Conservation (phyloP, 2,888 invertebrate genomes). For the Danaus chrysippus region DNA sequence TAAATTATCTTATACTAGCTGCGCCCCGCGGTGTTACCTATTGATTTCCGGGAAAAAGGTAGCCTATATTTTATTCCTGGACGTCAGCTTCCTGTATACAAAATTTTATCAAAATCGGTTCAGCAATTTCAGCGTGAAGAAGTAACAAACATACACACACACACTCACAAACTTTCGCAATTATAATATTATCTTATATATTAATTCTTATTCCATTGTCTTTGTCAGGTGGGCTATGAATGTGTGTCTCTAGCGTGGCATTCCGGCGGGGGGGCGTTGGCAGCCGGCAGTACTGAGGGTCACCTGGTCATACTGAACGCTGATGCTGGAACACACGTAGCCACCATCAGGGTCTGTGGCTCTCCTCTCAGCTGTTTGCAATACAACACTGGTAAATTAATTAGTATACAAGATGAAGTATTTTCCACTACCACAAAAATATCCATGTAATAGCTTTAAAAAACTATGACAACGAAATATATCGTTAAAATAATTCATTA, state of each 20-base stretch:
- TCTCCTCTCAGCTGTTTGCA: constrained; percentile 92
- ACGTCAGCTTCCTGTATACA: no score
- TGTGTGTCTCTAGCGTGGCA: constrained; percentile 93
- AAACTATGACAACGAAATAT: no score
- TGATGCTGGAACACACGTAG: constrained; percentile 90
- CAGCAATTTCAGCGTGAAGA: no score
- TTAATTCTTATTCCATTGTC: not conserved
- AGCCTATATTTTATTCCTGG: no score
- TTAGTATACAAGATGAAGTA: no score
- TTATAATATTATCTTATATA: not conserved
- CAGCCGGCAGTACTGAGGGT: constrained; percentile 94
- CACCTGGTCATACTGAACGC: constrained; percentile 92
- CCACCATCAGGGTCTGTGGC: constrained; percentile 91
- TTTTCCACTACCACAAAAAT: not conserved
- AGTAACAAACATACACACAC: no score
- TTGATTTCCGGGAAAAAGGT: no score
- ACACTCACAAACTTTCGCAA: no score
- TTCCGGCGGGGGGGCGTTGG: constrained; percentile 91
- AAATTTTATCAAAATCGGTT: no score
- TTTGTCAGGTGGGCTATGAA: constrained; percentile 86
- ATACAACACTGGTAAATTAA: constrained; percentile 89
- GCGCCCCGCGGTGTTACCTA: no score
- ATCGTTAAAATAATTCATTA: no score
- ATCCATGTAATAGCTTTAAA: not conserved
- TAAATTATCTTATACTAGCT: not conserved